Conservation (phyloP, 2,113 vertebrate genomes). For the Platichthys flesus region DNA sequence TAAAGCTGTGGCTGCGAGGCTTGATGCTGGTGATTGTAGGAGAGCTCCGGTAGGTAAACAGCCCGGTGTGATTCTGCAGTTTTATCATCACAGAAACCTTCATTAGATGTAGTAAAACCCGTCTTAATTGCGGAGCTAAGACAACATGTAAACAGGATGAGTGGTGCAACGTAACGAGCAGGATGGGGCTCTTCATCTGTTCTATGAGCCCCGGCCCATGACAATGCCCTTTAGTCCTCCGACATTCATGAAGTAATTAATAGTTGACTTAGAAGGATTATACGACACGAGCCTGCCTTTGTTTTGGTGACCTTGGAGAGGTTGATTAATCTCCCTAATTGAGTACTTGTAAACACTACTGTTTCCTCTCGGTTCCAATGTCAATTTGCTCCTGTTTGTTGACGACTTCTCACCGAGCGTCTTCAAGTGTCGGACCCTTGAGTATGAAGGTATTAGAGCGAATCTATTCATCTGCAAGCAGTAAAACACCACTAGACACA, state of each 20-base stretch:
- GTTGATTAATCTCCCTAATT: constrained; percentile 80
- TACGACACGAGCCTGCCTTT: constrained; percentile 67
- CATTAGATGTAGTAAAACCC: background rate
- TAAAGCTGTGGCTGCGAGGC: constrained; percentile 22
- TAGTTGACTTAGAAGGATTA: constrained; percentile 78
- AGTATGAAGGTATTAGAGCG: constrained; percentile 37
- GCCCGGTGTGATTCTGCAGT: background rate
- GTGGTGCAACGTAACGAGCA: background rate
- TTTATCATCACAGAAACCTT: background rate
- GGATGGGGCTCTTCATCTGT: constrained; percentile 25
- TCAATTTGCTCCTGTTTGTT: constrained; percentile 65
- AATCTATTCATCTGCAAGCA: constrained; percentile 53
- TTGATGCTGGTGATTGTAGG: constrained; percentile 8
- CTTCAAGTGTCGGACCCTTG: constrained; percentile 21
- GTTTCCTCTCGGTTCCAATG: constrained; percentile 65
- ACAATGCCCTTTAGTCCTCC: constrained; percentile 64
- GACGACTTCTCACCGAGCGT: constrained; percentile 31
- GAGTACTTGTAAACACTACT: constrained; percentile 70
- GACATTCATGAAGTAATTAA: constrained; percentile 77
- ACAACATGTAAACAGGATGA: constrained; percentile 18
- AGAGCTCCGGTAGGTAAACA: constrained; percentile 18
- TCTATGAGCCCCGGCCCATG: constrained; percentile 56
- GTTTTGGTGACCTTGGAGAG: constrained; percentile 78
- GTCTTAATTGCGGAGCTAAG: constrained; percentile 7
- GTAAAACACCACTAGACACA: constrained; percentile 14